Conservation (phyloP, 1,140 invertebrate species). For the Doryteuthis pealeii region DNA sequence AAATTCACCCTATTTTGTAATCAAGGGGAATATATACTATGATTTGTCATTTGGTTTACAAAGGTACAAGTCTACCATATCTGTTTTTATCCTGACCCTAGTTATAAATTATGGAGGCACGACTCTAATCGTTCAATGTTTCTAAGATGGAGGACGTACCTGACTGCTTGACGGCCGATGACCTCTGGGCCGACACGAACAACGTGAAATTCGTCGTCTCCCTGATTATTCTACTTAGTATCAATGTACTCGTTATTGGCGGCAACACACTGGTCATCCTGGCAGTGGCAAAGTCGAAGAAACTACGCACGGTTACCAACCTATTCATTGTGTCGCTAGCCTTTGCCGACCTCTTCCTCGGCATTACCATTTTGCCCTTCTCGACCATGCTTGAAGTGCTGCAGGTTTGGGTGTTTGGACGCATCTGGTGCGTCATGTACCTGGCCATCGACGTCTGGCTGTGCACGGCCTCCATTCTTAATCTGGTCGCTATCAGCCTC, state of each 20-base stretch:
- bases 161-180: not conserved
- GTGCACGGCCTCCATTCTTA: slow-evolving; percentile 61
- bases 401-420: slow-evolving; percentile 56
- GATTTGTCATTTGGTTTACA: too few species aligned
- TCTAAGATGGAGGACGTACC: too few species aligned
- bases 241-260: slow-evolving; percentile 33
- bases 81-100: too few species aligned
- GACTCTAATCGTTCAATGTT: too few species aligned
- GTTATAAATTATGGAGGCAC: too few species aligned
- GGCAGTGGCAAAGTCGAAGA: slow-evolving; percentile 83
- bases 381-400: slow-evolving; percentile 48
- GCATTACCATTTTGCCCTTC: slow-evolving; percentile 59
- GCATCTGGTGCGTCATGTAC: slow-evolving; percentile 58
- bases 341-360: slow-evolving; percentile 56
- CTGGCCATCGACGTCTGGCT: slow-evolving; percentile 61
- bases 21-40: too few species aligned
- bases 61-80: too few species aligned
- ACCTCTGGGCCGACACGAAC: not conserved
- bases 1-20: too few species aligned
- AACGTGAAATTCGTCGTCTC: slow-evolving; percentile 25
- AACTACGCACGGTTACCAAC: slow-evolving; percentile 89
- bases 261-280: slow-evolving; percentile 86
- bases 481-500: slow-evolving; percentile 60
- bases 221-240: slow-evolving; percentile 24
- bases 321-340: slow-evolving; percentile 92